phyloP scores from a whole-genome alignment of 2,113 vertebrate genomes.

The Dasyornis broadbenti region DNA sequence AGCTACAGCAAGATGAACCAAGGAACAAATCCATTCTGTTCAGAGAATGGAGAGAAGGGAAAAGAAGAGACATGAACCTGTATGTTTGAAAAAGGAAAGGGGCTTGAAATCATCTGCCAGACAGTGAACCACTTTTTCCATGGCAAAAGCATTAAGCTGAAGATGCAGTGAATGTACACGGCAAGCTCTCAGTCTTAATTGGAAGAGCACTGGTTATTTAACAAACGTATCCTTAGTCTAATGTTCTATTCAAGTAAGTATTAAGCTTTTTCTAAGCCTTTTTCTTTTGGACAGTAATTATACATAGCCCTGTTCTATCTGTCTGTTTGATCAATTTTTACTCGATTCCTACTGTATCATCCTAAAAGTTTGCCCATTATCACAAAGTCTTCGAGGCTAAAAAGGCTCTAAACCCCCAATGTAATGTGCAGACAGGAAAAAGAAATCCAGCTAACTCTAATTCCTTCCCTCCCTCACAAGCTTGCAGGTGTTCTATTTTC shows the following conservation, averaged over 20 bases:
- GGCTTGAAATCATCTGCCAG: not conserved
- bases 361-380: slow-evolving; percentile 32
- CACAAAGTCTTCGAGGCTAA: not conserved
- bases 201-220: slow-evolving; percentile 5
- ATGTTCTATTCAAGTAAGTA: slow-evolving; percentile 23
- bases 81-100: not conserved
- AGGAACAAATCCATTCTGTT: not conserved
- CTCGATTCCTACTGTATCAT: not conserved
- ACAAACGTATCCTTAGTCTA: slow-evolving; percentile 6
- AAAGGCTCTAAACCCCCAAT: not conserved
- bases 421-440: not conserved
- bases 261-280: not conserved
- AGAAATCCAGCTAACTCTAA: not conserved
- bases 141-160: not conserved
- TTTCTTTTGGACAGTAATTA: slow-evolving; percentile 21
- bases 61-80: not conserved
- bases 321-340: slow-evolving; percentile 41
- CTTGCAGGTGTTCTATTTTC: slow-evolving; percentile 28
- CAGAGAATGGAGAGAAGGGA: not conserved
- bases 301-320: not conserved
- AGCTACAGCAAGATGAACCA: not conserved
- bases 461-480: not conserved
- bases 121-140: not conserved
- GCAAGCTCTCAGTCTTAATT: not conserved
- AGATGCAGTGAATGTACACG: not conserved